Percentiles rank a stretch among this genome's conserved stretches.
phyloP scores from a whole-genome alignment of 2,888 invertebrate genomes.

The Altica lythri region DNA sequence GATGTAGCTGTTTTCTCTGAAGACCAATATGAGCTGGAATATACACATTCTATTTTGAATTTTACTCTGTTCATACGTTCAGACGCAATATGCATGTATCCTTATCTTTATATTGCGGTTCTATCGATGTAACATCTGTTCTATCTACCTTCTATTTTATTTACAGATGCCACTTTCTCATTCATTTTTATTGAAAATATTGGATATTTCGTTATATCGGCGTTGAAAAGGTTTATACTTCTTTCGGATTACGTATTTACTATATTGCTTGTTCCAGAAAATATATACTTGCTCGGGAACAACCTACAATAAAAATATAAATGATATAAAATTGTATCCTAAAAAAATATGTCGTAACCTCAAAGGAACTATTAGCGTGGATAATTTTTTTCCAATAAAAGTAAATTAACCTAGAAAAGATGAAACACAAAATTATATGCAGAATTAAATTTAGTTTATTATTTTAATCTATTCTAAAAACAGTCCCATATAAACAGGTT shows the following conservation, averaged over 20 bases:
- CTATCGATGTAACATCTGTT: conserved; percentile 37
- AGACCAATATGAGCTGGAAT: conserved; percentile 46
- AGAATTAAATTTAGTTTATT: too few relatives aligned
- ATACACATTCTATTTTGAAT: conserved; percentile 44
- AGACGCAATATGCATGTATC: conserved; percentile 43
- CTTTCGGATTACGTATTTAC: conserved; percentile 14
- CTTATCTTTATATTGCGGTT: conserved; percentile 39
- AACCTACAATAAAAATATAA: conserved; percentile 1
- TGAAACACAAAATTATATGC: too few relatives aligned
- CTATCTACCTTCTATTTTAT: conserved; percentile 33
- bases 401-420: too few relatives aligned
- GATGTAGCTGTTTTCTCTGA: conserved; percentile 45
- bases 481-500: too few relatives aligned
- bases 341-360: conserved; percentile 10
- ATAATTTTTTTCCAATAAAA: too few relatives aligned
- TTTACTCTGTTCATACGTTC: conserved; percentile 42
- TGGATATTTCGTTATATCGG: conserved; percentile 7
- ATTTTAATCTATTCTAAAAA: too few relatives aligned
- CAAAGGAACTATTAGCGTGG: neutral
- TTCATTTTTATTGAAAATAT: conserved; percentile 27
- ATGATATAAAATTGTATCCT: conserved; percentile 4
- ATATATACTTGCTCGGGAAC: conserved; percentile 4
- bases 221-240: conserved; percentile 8
- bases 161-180: conserved; percentile 36
- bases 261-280: conserved; percentile 3